Evolutionary conservation across 1,140 invertebrate species (phyloP), one percentile per base, ranked within the genome.

Genomic region (Lucilia sericata): DNA sequence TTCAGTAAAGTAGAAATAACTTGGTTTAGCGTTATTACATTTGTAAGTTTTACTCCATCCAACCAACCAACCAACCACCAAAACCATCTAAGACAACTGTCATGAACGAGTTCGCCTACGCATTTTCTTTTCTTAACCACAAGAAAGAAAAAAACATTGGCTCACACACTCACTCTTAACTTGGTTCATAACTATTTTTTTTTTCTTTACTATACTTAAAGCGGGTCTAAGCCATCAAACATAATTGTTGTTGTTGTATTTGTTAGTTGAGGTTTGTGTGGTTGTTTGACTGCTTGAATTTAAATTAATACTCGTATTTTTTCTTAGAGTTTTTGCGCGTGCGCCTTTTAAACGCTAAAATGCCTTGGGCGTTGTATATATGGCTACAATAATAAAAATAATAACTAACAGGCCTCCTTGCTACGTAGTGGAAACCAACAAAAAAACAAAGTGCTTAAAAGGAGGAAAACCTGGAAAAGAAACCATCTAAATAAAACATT

Each of bases 91-190:
- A 21, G 42, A 80, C 76, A 80, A 80, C 76, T 80, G 76, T 80
- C 76, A 49, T 51, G 42, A 80, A 80, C 76, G 76, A 80, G 76
- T 80, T 80, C 76, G 76, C 76, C 76, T 80, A 80, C 76, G 76
- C 76, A 80, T 80, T 80, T 80, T 36, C 36, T 60, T 60, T n/a
- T 30, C 25, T 70, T 19, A 70, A 21, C 65, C n/a, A 70, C 21
- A 21, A 21, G 3, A 3, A 30, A n/a, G n/a, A 30, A 30, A 30
- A 30, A 70, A 60, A 60, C 55, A 7, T 17, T 60, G 10, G 51
- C 17, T 60, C 60, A 9, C 60, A 70, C 17, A 70, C 65, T 21
- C n/a, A 25, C 19, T 70, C 8, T 5, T n/a, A 70, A 9, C n/a
- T 70, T 60, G n/a, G 55, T 60, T 60, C 13, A 60, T 17, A 60